Percentiles rank a stretch among this genome's conserved stretches.
These are phyloP conservation scores for Jaculus jaculus DNA, from an alignment of 2,113 vertebrate species.

Conservation along the genomic window DNA sequence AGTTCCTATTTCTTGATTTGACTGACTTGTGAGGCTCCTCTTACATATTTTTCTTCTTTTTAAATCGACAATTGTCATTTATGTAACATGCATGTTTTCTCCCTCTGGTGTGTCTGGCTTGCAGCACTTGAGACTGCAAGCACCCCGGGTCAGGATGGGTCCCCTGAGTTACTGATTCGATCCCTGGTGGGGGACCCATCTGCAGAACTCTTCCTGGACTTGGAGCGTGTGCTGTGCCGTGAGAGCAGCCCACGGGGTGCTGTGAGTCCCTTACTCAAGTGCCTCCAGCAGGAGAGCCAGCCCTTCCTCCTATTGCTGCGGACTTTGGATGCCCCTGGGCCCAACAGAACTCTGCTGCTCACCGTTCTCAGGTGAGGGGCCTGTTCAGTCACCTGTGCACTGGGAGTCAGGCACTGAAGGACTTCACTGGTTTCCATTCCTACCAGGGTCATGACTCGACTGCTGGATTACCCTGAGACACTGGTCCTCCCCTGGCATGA, in stretches of 20 bases:
- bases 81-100: neutral
- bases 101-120: slow-evolving; percentile 10
- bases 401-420: rapidly evolving
- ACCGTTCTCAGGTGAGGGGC: slow-evolving; percentile 68
- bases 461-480: slow-evolving; percentile 91
- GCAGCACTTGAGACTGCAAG: slow-evolving; percentile 53
- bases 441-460: slow-evolving; percentile 91
- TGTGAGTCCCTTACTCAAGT: slow-evolving; percentile 85
- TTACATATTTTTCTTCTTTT: neutral
- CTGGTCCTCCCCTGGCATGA: slow-evolving; percentile 94
- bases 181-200: slow-evolving; percentile 85
- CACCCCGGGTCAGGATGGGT: slow-evolving; percentile 59
- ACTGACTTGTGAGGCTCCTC: neutral
- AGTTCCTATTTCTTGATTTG: neutral
- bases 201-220: slow-evolving; percentile 91
- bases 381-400: rapidly evolving
- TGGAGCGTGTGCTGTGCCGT: slow-evolving; percentile 91
- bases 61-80: too few species aligned
- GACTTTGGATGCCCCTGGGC: slow-evolving; percentile 89
- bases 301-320: slow-evolving; percentile 90
- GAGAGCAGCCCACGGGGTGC: slow-evolving; percentile 81
- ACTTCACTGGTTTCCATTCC: neutral
- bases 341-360: slow-evolving; percentile 86
- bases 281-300: slow-evolving; percentile 77
- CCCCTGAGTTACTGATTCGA: slow-evolving; percentile 84